Evolutionary conservation across 2,113 vertebrate species (phyloP).

Genomic region (Mobula hypostoma): DNA sequence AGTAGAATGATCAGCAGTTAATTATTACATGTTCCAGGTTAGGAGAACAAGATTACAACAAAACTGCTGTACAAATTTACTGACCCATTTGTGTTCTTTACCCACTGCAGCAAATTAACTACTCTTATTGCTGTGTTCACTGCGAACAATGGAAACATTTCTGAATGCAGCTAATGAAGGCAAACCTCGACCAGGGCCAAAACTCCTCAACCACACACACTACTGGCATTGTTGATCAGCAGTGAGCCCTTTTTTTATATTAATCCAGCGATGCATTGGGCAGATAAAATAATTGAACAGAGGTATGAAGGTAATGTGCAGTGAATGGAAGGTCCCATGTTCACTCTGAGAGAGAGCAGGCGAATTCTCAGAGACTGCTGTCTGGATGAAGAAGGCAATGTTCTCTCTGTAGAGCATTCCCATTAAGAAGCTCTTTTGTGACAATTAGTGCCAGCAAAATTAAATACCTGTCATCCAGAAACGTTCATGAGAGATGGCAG

Average conservation of each 20-base stretch:
- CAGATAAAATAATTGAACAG: neutral
- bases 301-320: neutral
- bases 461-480: neutral
- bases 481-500: neutral
- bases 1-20: too few relatives aligned
- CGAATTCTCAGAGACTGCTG: neutral
- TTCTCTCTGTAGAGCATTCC: neutral
- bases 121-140: neutral
- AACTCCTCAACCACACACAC: neutral
- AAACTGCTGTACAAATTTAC: neutral
- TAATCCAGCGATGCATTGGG: constrained; percentile 29
- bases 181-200: neutral
- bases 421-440: neutral
- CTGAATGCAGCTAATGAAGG: neutral
- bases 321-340: neutral
- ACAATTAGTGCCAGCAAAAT: neutral
- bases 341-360: neutral
- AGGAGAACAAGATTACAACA: too few relatives aligned
- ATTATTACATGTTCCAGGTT: too few relatives aligned
- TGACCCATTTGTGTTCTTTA: neutral
- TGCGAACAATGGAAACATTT: neutral
- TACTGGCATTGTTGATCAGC: neutral
- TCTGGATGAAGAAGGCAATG: neutral
- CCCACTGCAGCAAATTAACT: neutral
- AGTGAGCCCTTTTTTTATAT: neutral